Evolutionary conservation across 2,888 invertebrate species (phyloP), one percentile per base, ranked within the genome.

Genomic region (Dorcus parallelipipedus): DNA sequence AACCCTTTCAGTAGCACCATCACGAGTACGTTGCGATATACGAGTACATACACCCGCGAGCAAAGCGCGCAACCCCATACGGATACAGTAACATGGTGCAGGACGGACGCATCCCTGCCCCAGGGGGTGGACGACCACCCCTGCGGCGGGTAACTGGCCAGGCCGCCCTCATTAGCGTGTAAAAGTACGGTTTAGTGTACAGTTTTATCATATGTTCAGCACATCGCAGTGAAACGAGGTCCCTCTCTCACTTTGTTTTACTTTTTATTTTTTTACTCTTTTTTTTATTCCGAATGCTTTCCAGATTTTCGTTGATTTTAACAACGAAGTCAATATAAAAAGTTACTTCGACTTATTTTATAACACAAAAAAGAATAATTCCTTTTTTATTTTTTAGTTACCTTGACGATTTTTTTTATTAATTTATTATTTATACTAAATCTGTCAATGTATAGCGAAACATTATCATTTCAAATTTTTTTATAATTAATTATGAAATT

Each of bases 111-210:
- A 52, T 54, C 63, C 56, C 58, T 50, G 52, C 48, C 60, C 56
- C 57, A 52, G 61, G 68, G 67, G 60, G 60, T 60, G 57, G 65
- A 56, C 54, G 56, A 60, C 59, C 63, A 64, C 72, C 74, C 73
- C 74, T 78, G 78, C 68, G 78, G 78, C 77, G 76, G 76, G 76
- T 78, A 78, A 78, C 77, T 78, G 77, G 76, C 78, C 78, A 77
- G 77, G 71, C 74, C 70, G 76, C 75, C 75, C 77, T 78, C 78
- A 78, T 78, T 78, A 78, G 77, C 76, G 78, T 76, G 77, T 76
- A 77, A 77, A 77, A 77, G 76, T 76, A 75, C 76, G 76, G 74
- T 75, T 74, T 68, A 63, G 69, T 71, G 77, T 76, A 77, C 77
- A 78, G 77, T 76, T 76, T 73, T 75, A 75, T 75, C 76, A 77